Evolutionary conservation across 2,888 invertebrate genomes (phyloP).

Genomic region (Acleris emargana): DNA sequence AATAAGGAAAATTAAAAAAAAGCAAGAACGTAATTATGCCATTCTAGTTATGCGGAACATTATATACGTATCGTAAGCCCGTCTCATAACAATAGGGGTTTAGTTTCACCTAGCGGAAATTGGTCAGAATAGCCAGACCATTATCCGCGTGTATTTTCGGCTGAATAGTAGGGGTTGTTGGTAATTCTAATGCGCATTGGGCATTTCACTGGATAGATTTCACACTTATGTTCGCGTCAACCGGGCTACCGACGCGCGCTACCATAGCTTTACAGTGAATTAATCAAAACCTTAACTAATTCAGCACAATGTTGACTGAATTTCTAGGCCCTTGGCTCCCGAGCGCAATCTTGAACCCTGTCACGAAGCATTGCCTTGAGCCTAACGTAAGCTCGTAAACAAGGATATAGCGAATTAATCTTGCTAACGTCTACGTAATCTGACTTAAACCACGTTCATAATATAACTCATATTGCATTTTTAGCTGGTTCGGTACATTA

Average conservation of each 20-base stretch:
- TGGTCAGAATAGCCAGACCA: conserved; percentile 26
- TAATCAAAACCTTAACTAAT: conserved; percentile 1
- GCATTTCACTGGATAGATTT: conserved; percentile 25
- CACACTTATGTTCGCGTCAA: conserved; percentile 23
- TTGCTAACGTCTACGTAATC: background rate
- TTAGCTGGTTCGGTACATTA: too few species aligned
- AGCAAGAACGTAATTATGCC: too few species aligned
- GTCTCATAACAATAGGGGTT: conserved; percentile 18
- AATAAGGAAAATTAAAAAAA: too few species aligned
- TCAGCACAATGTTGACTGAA: conserved; percentile 4
- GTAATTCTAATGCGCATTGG: conserved; percentile 17
- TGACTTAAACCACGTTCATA: too few species aligned
- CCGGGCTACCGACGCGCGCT: conserved; percentile 15
- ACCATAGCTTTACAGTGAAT: conserved; percentile 5
- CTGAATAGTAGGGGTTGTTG: conserved; percentile 27
- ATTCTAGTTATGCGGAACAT: background rate
- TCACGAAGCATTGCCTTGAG: background rate
- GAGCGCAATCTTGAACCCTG: conserved; percentile 4
- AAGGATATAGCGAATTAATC: conserved; percentile 3
- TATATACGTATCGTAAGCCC: background rate
- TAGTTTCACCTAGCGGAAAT: conserved; percentile 19
- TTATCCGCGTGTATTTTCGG: conserved; percentile 32
- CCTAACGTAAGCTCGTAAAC: conserved; percentile 1
- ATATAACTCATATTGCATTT: too few species aligned
- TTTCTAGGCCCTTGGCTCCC: background rate